Percentiles rank a stretch among this genome's conserved stretches.
Conservation (phyloP, 2,797 vertebrate genomes). For the Calcarius lapponicus region DNA sequence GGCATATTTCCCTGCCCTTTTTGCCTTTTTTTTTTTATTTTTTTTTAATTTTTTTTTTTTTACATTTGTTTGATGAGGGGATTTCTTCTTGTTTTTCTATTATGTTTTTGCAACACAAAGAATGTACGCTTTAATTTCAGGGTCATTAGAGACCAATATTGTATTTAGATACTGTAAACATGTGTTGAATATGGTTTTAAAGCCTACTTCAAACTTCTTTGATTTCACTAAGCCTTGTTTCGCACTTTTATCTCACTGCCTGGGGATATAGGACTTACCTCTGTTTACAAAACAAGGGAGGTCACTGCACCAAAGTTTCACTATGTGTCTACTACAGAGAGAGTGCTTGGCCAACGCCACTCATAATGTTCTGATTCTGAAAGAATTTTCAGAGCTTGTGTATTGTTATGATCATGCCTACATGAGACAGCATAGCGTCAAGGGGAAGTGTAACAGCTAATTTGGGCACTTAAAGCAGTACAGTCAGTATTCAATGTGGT, state of each 20-base stretch:
- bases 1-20: background rate
- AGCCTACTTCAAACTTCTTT: background rate
- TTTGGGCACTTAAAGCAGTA: background rate
- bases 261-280: background rate
- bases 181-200: background rate
- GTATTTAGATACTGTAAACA: background rate
- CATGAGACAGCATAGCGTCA: background rate
- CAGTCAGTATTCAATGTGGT: background rate
- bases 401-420: accelerated
- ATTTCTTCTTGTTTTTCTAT: background rate
- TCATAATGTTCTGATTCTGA: background rate
- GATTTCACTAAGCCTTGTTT: background rate
- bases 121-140: background rate
- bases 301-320: background rate
- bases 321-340: background rate
- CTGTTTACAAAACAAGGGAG: background rate
- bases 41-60: too few relatives aligned
- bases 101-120: background rate
- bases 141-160: background rate
- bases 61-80: background rate
- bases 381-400: background rate
- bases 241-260: background rate
- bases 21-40: background rate
- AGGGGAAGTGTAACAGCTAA: background rate
- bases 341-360: background rate